Conservation (phyloP, 2,888 invertebrate genomes). For the Adelphocoris suturalis region DNA sequence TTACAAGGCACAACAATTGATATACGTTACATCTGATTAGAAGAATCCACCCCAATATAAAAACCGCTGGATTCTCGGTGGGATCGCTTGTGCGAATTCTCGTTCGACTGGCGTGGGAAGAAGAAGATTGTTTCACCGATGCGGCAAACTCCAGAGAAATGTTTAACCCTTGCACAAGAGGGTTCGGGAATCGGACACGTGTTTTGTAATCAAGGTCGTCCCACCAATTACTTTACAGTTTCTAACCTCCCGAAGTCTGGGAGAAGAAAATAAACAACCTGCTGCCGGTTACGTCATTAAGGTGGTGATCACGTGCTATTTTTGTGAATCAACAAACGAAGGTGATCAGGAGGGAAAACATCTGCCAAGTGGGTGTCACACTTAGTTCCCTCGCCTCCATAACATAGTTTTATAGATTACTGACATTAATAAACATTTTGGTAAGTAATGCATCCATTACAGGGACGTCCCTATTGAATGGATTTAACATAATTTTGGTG, state of each 20-base stretch:
- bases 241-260: background rate
- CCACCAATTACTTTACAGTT: slow-evolving; percentile 6
- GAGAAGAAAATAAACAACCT: background rate
- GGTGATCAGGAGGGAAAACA: too few species aligned
- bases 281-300: background rate
- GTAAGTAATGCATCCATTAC: too few species aligned
- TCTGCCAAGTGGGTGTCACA: too few species aligned
- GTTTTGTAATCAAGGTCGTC: slow-evolving; percentile 23
- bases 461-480: too few species aligned
- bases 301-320: background rate
- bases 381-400: too few species aligned
- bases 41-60: background rate
- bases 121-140: slow-evolving; percentile 5
- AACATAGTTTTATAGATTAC: too few species aligned
- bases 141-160: background rate
- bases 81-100: slow-evolving; percentile 1
- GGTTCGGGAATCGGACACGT: background rate
- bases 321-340: too few species aligned
- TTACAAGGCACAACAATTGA: too few species aligned
- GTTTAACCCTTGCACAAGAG: slow-evolving; percentile 4
- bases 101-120: background rate
- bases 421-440: too few species aligned
- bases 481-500: too few species aligned
- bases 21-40: background rate
- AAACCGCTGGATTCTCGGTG: background rate